phyloP scores from a whole-genome alignment of 2,888 invertebrate genomes.

The Alentia gelatinosa region DNA sequence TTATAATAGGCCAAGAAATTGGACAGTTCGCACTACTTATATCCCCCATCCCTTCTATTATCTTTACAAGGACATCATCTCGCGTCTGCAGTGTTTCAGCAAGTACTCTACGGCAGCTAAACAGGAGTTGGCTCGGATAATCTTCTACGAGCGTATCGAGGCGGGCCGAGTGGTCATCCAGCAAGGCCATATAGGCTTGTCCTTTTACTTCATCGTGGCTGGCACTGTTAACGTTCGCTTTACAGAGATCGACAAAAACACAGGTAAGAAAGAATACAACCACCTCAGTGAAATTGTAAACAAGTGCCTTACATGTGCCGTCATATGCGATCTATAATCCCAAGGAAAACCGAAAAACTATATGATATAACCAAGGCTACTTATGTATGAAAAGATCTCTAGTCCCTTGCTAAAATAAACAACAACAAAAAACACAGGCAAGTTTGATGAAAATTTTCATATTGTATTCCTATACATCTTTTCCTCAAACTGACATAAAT shows the following conservation, averaged over 20 bases:
- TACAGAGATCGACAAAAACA: conserved; percentile 63
- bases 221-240: conserved; percentile 66
- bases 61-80: neutral
- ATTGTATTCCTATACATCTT: no score
- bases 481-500: no score
- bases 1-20: neutral
- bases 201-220: conserved; percentile 72
- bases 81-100: conserved; percentile 62
- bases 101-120: conserved; percentile 68
- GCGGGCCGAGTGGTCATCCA: conserved; percentile 70
- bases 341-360: no score
- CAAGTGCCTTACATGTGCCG: no score
- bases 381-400: no score
- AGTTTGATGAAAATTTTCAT: no score
- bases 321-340: no score
- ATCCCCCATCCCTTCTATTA: neutral
- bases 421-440: no score
- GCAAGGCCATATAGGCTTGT: conserved; percentile 69
- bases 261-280: no score
- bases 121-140: conserved; percentile 66
- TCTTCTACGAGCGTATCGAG: conserved; percentile 69
- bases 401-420: no score
- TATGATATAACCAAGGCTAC: no score
- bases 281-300: no score
- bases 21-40: neutral